Base-by-base conservation (phyloP, 2,888 invertebrate species). In the Teleiodes luculella region DNA sequence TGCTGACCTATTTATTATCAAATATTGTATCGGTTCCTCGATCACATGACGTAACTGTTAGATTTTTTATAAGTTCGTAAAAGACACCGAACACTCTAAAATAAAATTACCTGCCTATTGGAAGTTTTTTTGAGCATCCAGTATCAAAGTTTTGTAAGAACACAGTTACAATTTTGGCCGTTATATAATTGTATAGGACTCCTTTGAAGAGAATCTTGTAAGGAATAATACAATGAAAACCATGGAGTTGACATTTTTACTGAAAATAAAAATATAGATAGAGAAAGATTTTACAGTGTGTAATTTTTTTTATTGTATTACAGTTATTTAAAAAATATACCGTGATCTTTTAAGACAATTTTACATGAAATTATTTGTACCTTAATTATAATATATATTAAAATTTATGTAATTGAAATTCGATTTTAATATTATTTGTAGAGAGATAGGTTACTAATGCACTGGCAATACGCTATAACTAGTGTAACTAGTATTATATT, bases 131-230 rank as follows among this genome's bases (percentile, higher is more conserved):
- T 76, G 65, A 74, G 74, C 75, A 76, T 73, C 75, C 74, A 77
- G 74, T 71, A 68, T 78, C 76, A 72, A 74, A 79, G 76, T 81
- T 83, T 83, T 80, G 80, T 82, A 72, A 75, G 76, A 74, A 81
- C 84, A 89, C 87, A 85, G 88, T 89, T 89, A 89, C 86, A 81
- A 83, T 88, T 86, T 87, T 65, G 86, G 85, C 88, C 88, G 89
- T 89, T 89, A 88, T 89, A 88, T 89, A 88, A 89, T 89, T 89
- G 86, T 88, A 88, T 87, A 88, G 84, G 84, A 87, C 85, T 87
- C 82, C 80, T 79, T 85, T 87, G 80, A 82, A 73, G 70, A 70
- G 74, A 74, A 77, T 70, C 63, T 68, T 59, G 59, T 62, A 67
- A 24, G 24, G 24, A 6, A 66, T 63, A 55, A 64, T 72, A 79